Conservation (phyloP, 2,888 invertebrate species). For the Margaritifera margaritifera region DNA sequence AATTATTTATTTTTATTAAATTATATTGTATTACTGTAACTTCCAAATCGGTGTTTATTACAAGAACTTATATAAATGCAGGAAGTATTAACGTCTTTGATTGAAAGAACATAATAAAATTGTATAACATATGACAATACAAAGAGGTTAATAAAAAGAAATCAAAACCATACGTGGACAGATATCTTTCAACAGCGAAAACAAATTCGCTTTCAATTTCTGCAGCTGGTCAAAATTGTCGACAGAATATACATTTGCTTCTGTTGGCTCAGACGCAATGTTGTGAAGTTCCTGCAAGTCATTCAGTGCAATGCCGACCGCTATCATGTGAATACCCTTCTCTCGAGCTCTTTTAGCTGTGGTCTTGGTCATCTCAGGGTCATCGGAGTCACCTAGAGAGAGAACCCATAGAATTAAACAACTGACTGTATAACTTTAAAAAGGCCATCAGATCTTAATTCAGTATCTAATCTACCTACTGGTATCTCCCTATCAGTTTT, state of each 20-base stretch:
- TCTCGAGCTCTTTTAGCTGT: conserved; percentile 15
- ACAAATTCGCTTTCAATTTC: conserved; percentile 9
- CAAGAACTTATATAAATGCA: too few species aligned
- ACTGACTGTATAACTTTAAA: too few species aligned
- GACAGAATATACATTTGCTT: conserved; percentile 21
- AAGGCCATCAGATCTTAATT: too few species aligned
- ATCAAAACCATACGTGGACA: conserved; percentile 24
- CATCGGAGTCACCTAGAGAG: conserved; percentile 18
- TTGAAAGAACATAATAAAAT: too few species aligned
- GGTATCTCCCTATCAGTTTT: too few species aligned
- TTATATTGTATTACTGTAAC: too few species aligned
- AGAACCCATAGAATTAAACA: too few species aligned
- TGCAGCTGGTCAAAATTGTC: conserved; percentile 14
- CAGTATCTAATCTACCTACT: too few species aligned
- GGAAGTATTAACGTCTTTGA: too few species aligned
- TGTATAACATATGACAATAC: too few species aligned
- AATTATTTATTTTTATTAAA: too few species aligned
- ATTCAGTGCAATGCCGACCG: conserved; percentile 18
- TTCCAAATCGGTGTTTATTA: not conserved
- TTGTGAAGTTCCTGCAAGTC: conserved; percentile 17
- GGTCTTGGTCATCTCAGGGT: conserved; percentile 13
- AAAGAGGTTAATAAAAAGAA: not conserved
- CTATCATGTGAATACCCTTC: conserved; percentile 21
- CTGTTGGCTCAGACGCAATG: conserved; percentile 22
- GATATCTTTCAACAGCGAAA: conserved; percentile 9